Evolutionary conservation across 2,888 invertebrate genomes (phyloP).

Genomic region (Ceriagrion tenellum): DNA sequence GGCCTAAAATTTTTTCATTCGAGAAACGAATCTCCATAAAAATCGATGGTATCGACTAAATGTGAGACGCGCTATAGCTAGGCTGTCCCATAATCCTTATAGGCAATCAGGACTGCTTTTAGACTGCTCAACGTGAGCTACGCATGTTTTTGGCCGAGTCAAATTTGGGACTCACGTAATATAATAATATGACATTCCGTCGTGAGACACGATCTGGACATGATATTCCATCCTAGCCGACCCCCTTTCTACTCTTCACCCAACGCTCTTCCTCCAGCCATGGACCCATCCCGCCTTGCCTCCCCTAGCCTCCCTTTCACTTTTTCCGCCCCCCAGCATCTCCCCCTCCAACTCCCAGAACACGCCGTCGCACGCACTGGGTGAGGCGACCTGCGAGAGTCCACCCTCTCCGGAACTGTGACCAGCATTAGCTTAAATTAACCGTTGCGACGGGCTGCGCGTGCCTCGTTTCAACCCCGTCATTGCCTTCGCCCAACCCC

Average conservation of each 20-base stretch:
- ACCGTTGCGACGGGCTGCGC: slow-evolving; percentile 58
- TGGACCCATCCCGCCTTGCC: neutral
- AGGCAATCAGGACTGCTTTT: too few species aligned
- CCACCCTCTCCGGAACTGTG: slow-evolving; percentile 49
- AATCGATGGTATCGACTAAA: too few species aligned
- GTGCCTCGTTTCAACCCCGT: slow-evolving; percentile 33
- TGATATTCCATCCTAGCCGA: too few species aligned
- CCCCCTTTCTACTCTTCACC: neutral
- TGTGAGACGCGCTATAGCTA: too few species aligned
- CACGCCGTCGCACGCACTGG: neutral
- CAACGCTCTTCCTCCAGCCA: neutral
- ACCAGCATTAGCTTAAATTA: slow-evolving; percentile 66
- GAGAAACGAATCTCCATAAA: too few species aligned
- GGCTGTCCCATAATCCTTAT: too few species aligned
- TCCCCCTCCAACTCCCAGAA: neutral
- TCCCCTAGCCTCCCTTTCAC: neutral
- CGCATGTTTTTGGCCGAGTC: too few species aligned
- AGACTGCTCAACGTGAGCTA: too few species aligned
- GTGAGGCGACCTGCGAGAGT: neutral
- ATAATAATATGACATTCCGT: too few species aligned
- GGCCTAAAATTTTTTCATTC: too few species aligned
- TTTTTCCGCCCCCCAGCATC: neutral
- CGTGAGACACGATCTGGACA: too few species aligned
- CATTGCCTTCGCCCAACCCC: neutral
- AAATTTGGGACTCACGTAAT: too few species aligned